Conservation (phyloP, 2,113 vertebrate species). For the Xiphorhynchus elegans region DNA sequence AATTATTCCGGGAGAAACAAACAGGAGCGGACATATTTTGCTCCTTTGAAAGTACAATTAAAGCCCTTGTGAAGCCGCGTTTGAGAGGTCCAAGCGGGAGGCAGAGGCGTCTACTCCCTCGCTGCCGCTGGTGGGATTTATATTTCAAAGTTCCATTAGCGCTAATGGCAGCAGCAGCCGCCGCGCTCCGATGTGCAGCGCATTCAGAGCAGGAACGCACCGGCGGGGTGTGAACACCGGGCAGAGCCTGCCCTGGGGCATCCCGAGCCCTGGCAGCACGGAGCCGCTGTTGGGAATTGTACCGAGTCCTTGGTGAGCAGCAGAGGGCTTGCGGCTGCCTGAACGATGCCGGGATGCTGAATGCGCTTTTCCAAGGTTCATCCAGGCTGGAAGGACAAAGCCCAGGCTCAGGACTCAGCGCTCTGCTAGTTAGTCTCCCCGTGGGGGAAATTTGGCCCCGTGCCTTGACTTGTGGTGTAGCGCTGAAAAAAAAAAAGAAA, state of each 20-base stretch:
- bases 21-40: neutral
- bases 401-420: neutral
- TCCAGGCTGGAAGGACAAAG: conserved; percentile 32
- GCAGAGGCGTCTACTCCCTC: neutral
- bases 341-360: neutral
- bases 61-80: neutral
- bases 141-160: conserved; percentile 31
- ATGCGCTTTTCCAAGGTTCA: neutral
- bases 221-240: neutral
- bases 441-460: conserved; percentile 8
- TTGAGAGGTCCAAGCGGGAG: neutral
- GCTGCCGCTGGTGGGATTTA: neutral
- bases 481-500: neutral
- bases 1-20: conserved; percentile 29
- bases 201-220: neutral
- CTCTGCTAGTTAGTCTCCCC: neutral
- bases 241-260: neutral
- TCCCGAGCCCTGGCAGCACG: neutral
- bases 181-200: neutral
- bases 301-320: neutral
- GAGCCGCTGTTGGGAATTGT: neutral
- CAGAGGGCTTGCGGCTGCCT: neutral
- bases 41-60: conserved; percentile 20
- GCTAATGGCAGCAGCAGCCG: conserved; percentile 24
- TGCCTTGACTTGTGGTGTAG: conserved; percentile 38